These are phyloP conservation scores for Rhagonycha fulva DNA, from an alignment of 2,888 invertebrate genomes.

Conservation along the genomic window DNA sequence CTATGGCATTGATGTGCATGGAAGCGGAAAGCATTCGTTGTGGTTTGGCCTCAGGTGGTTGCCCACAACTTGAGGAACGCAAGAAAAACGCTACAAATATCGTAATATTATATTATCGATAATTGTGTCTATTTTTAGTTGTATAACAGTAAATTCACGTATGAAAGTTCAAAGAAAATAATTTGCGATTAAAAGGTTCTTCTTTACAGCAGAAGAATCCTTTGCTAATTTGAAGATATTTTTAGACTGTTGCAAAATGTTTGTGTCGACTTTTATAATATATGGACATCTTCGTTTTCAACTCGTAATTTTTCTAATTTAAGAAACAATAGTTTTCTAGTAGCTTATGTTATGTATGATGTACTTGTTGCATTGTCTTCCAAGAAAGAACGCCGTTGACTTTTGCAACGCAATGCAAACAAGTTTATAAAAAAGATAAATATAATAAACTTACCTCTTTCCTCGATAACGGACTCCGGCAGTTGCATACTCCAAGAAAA, in stretches of 20 bases:
- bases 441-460: conserved; percentile 41
- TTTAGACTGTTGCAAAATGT: neutral
- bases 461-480: conserved; percentile 36
- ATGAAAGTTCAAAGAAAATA: neutral
- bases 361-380: neutral
- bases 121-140: neutral
- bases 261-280: no score
- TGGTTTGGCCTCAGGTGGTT: conserved; percentile 42
- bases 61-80: conserved; percentile 44
- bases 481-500: neutral
- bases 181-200: neutral
- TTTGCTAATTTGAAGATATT: neutral
- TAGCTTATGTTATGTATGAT: neutral
- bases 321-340: neutral
- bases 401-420: neutral
- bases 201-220: neutral
- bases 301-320: neutral
- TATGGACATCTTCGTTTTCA: neutral
- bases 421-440: neutral
- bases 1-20: conserved; percentile 47
- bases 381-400: neutral
- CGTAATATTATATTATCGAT: neutral
- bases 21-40: conserved; percentile 41
- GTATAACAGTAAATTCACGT: neutral
- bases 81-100: conserved; percentile 23